phyloP scores from a whole-genome alignment of 1,140 invertebrate species.

The Ceratoteleas bidentatus region DNA sequence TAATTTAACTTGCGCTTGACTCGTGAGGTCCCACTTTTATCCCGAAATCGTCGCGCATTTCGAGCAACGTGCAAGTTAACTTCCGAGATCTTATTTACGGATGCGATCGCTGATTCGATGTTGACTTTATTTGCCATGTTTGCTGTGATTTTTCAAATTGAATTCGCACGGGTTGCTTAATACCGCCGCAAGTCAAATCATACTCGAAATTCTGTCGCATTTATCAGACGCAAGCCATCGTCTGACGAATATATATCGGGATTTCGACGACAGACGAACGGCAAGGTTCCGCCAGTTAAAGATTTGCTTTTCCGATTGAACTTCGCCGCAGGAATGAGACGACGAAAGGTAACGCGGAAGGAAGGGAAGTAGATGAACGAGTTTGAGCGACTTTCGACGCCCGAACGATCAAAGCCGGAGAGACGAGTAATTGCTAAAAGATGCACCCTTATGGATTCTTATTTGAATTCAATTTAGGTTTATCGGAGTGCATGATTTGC shows the following conservation, averaged over 20 bases:
- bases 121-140: conserved; percentile 27
- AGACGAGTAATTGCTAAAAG: conserved; percentile 75
- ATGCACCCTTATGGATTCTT: conserved; percentile 79
- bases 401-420: conserved; percentile 77
- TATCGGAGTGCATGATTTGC: conserved; percentile 71
- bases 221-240: conserved; percentile 38
- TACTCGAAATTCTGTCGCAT: conserved; percentile 22
- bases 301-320: conserved; percentile 81
- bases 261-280: conserved; percentile 42
- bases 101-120: conserved; percentile 14
- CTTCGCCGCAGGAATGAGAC: conserved; percentile 65
- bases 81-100: conserved; percentile 10
- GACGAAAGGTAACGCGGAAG: conserved; percentile 49
- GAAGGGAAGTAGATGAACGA: conserved; percentile 60
- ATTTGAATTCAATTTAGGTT: conserved; percentile 78
- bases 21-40: conserved; percentile 31
- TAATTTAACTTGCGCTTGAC: conserved; percentile 38
- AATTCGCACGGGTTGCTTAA: conserved; percentile 26
- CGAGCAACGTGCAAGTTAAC: conserved; percentile 2
- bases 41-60: background rate
- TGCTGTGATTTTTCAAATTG: conserved; percentile 44
- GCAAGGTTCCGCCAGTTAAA: conserved; percentile 63
- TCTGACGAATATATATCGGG: conserved; percentile 72
- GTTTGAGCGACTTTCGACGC: conserved; percentile 76
- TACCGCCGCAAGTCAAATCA: conserved; percentile 25